Evolutionary conservation across 2,888 invertebrate genomes (phyloP).

Genomic region (Acholoe squamosa): DNA sequence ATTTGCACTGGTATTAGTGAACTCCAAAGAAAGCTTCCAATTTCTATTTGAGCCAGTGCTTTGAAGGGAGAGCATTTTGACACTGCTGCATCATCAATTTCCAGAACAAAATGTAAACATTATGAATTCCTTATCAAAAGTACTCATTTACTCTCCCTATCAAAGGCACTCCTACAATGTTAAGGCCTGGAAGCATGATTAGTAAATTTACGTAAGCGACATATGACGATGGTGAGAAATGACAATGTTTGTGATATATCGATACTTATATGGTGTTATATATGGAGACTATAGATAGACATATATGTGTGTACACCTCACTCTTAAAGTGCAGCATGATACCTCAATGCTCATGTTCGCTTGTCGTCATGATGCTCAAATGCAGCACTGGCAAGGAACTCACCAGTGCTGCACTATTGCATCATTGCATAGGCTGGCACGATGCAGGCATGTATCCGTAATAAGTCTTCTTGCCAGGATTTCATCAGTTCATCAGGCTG

Average conservation of each 20-base stretch:
- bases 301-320: not conserved
- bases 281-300: conserved; percentile 25
- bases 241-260: not conserved
- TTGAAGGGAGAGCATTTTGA: not conserved
- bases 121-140: not conserved
- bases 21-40: conserved; percentile 20
- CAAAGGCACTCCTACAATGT: not conserved
- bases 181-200: conserved; percentile 34
- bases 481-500: no score
- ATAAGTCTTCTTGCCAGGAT: no score
- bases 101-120: not conserved
- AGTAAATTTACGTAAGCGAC: conserved; percentile 39
- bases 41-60: not conserved
- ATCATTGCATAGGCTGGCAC: no score
- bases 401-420: no score
- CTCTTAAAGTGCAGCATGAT: no score
- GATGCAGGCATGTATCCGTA: no score
- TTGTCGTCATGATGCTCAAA: no score
- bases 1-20: conserved; percentile 20
- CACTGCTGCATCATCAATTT: not conserved
- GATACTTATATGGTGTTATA: conserved; percentile 19
- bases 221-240: conserved; percentile 24
- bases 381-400: no score
- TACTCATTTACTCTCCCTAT: not conserved
- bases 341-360: no score